A percentile compares a stretch with the other conserved stretches of the same genome.
Conservation (phyloP, 2,797 vertebrate genomes). For the Rhincodon typus region DNA sequence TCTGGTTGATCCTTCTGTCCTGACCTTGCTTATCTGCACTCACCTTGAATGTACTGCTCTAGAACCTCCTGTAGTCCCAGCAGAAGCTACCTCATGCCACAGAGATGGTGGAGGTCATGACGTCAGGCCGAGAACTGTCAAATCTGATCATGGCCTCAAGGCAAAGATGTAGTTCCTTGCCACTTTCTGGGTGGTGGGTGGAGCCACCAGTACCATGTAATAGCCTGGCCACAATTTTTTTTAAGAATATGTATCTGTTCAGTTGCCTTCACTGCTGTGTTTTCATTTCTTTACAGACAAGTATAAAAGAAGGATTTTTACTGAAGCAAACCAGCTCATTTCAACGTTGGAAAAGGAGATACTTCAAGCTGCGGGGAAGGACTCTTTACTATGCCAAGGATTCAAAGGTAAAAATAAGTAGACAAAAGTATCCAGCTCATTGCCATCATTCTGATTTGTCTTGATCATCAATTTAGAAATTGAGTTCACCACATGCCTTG, state of each 20-base stretch:
- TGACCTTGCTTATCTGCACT: too few relatives aligned
- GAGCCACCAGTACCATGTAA: too few relatives aligned
- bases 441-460: not conserved
- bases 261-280: slow-evolving; percentile 33
- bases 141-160: too few relatives aligned
- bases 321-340: slow-evolving; percentile 98
- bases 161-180: too few relatives aligned
- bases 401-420: slow-evolving; percentile 71
- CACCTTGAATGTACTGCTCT: not conserved
- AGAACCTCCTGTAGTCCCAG: not conserved
- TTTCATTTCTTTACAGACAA: slow-evolving; percentile 70
- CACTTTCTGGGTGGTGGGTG: not conserved
- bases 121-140: not conserved
- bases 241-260: not conserved
- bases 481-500: not conserved
- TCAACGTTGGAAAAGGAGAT: slow-evolving; percentile 96
- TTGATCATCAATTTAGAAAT: not conserved
- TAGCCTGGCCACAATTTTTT: not conserved
- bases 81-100: not conserved
- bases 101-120: not conserved
- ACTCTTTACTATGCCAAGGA: slow-evolving; percentile 98
- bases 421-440: not conserved
- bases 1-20: too few relatives aligned
- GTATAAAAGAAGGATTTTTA: slow-evolving; percentile 89
- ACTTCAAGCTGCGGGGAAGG: slow-evolving; percentile 91